These are phyloP conservation scores for Cyaniris semiargus DNA, from an alignment of 2,888 invertebrate genomes.

Conservation along the genomic window DNA sequence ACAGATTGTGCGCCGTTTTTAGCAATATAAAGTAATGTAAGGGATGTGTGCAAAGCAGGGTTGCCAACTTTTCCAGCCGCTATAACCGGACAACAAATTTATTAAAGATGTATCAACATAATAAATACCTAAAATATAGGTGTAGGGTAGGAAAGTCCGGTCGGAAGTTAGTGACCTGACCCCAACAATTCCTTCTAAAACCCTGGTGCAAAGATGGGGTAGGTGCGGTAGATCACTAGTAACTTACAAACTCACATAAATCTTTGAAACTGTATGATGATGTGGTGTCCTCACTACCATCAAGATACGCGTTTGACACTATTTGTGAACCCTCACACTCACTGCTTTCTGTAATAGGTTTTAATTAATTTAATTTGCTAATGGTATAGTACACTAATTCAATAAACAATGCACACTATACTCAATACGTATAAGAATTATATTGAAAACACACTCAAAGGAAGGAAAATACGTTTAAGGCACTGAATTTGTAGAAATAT, in stretches of 20 bases:
- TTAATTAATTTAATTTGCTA: constrained; percentile 48
- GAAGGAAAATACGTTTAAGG: not conserved
- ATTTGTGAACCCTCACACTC: constrained; percentile 74
- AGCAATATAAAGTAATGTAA: too few species aligned
- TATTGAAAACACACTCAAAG: not conserved
- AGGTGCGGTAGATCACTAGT: not conserved
- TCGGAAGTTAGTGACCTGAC: too few species aligned
- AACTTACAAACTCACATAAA: constrained; percentile 57
- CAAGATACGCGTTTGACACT: constrained; percentile 78
- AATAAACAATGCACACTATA: constrained; percentile 39
- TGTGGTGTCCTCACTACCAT: constrained; percentile 72
- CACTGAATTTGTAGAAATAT: constrained; percentile 31
- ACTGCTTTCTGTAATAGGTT: constrained; percentile 60
- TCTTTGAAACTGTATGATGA: constrained; percentile 63
- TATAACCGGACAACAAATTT: too few species aligned
- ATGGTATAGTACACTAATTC: constrained; percentile 39
- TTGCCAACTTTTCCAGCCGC: too few species aligned
- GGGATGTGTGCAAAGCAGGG: too few species aligned
- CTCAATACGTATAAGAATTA: not conserved
- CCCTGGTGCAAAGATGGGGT: too few species aligned
- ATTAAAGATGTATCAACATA: too few species aligned
- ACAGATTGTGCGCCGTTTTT: too few species aligned
- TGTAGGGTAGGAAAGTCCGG: too few species aligned
- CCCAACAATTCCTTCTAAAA: too few species aligned
- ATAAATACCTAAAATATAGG: too few species aligned